These are phyloP conservation scores for Drosophila tani DNA, from an alignment of 1,140 invertebrate genomes.

Conservation along the genomic window DNA sequence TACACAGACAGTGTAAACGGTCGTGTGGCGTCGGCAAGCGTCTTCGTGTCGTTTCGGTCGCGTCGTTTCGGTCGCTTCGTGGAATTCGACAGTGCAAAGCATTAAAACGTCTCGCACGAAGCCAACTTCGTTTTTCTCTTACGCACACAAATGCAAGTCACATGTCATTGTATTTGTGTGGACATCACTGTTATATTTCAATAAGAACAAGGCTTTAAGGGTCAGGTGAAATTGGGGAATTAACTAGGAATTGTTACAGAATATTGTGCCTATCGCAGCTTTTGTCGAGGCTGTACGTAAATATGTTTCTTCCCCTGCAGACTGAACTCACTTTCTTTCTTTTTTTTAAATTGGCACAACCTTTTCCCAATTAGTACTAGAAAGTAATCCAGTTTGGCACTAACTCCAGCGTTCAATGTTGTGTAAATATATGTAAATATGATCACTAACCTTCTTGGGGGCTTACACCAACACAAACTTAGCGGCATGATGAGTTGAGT, in stretches of 20 bases:
- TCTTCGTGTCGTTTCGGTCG: no score
- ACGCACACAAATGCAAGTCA: no score
- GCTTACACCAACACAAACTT: constrained; percentile 33
- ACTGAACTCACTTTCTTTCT: not conserved
- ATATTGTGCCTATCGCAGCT: not conserved
- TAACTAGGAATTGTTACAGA: no score
- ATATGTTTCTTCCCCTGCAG: not conserved
- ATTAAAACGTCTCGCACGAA: no score
- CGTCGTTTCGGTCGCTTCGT: no score
- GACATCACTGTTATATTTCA: no score
- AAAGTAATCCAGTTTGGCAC: constrained; percentile 30
- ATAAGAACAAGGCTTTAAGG: not conserved
- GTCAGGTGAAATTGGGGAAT: not conserved
- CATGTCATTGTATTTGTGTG: no score
- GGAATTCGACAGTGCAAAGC: no score
- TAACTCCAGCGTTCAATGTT: constrained; percentile 31
- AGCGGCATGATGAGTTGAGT: constrained; percentile 24
- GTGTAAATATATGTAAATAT: constrained; percentile 34
- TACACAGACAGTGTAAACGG: no score
- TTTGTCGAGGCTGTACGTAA: not conserved
- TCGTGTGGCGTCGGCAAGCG: no score
- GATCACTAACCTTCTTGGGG: constrained; percentile 42
- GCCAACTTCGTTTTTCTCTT: no score
- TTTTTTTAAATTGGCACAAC: constrained; percentile 10
- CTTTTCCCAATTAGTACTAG: not conserved